Base-by-base conservation (phyloP, 2,797 vertebrate species). In the Sebastes ruberrimus region DNA sequence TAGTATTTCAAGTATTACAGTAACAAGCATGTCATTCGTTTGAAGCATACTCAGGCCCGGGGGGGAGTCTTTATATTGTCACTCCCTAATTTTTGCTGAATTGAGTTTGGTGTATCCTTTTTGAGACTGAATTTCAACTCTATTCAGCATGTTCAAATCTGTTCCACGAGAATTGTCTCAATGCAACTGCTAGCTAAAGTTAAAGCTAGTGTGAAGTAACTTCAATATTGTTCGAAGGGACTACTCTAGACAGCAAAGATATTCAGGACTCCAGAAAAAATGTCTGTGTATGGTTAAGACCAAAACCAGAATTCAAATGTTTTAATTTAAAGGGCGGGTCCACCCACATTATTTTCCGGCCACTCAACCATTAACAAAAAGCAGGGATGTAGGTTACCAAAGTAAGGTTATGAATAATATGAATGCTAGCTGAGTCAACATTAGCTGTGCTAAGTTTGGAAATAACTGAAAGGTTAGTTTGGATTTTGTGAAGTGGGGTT, bases 311-410 rank as follows among this genome's bases (percentile, higher is more conserved):
- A 52, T 52, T 20, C 20, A 46, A 18, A 46, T 18, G 16, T 46
- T 52, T 52, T 52, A 0, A 10, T 52, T n/a, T n/a, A 52, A 52
- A n/a, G 49, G 49, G 8, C 20, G 8, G 18, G 18, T 52, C 49
- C 49, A 52, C 20, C 46, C 6, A 46, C 0, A 0, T 46, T 46
- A 0, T 46, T 46, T 46, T 46, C 0, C 14, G 3, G 38, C 42
- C 42, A 46, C 42, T 52, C 20, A n/a, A 0, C 49, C 49, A 7
- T 10, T n/a, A 52, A 0, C 20, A 52, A n/a, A 52, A 5, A 52
- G 49, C 18, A 10, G 8, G 18, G 49, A n/a, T 52, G 49, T 10
- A 52, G 49, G 49, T 52, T 52, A n/a, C 49, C 8, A 52, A 52
- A 0, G 49, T 52, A 52, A 52, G 49, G 18, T 52, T 52, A 52